Evolutionary conservation across 2,113 vertebrate genomes (phyloP), one percentile per base, ranked within the genome.

Genomic region (Cromileptes altivelis): DNA sequence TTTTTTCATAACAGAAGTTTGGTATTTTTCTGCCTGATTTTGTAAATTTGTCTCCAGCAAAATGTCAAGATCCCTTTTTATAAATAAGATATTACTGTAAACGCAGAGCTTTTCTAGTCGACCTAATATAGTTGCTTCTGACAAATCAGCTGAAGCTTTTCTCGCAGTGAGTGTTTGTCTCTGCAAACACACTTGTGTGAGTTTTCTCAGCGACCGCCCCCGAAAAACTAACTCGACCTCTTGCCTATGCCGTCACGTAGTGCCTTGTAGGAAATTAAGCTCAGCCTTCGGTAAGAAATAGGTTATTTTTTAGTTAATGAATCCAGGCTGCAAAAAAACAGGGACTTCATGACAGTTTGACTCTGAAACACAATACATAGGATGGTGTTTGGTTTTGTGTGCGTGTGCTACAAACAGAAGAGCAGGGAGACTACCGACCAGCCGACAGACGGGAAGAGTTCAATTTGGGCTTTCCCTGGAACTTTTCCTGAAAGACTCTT

Each of bases 91-190:
- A 13, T 58, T 40, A 75, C 42, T 45, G 80, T 85, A 63, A 85
- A 50, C n/a, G 8, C 57, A 30, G 25, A 71, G 58, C 49, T 75
- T 86, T 79, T 80, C 49, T 75, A 78, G 57, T 56, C 33, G 42
- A 56, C 61, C n/a, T 79, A 78, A 79, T 53, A 14, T 74, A 65
- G 80, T 85, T 91, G 93, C 94, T 94, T 81, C 64, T 83, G 94
- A 95, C 91, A 94, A 93, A 95, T 94, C 94, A 89, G 37, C 78
- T 60, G 33, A 85, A 67, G 78, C 62, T 86, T 65, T 45, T 70
- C 78, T 80, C 71, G 56, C 47, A 6, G 64, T 67, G 57, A 86
- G 42, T 75, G 45, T 61, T 72, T 75, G 68, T 75, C 13, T 67
- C 53, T 56, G 21, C 37, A 52, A 30, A 73, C 42, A 72, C 73